Evolutionary conservation across 2,888 invertebrate species (phyloP), one percentile per base, ranked within the genome.

Genomic region (Panorpa germanica): DNA sequence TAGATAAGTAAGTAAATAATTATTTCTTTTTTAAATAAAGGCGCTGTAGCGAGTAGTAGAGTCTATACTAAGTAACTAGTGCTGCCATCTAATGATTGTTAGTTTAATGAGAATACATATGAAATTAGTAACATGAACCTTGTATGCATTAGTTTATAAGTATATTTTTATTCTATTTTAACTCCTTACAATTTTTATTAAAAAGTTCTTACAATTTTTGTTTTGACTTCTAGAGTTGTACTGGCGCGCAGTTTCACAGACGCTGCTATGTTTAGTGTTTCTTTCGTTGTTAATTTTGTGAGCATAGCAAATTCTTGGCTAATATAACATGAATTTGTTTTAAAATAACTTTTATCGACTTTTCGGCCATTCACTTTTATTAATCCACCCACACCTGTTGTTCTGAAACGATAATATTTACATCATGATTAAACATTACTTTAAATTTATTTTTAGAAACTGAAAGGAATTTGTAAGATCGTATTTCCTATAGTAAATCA

Each of bases 251-350:
- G 62, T 57, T 91, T 91, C 5, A 93, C 65, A 48, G 85, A 75
- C 0, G 85, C 85, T 1, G 90, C 83, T 35, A 86, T 70, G 41
- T 63, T 60, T 67, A 93, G 80, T 7, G 83, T 72, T 55, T 93
- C 93, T 30, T 68, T 61, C 4, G 88, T 78, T 3, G 83, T 82
- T 19, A 93, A 63, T 47, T 80, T 65, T 2, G 81, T 72, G 43
- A 88, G 76, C 12, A 91, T 60, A 45, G 65, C 65, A 42, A 81
- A 76, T 42, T 83, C 74, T 51, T 93, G 93, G 61, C 85, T 81
- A 37, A 93, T 90, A 54, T 88, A 91, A 40, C 85, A 85, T 3
- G 80, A 73, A 37, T 75, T 65, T 42, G 71, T 69, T 24, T 76
- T 63, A 41, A 85, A 75, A 33, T 60, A 54, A 38, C 70, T 65